phyloP scores from a whole-genome alignment of 1,140 invertebrate genomes.

The Drosophila rufa region DNA sequence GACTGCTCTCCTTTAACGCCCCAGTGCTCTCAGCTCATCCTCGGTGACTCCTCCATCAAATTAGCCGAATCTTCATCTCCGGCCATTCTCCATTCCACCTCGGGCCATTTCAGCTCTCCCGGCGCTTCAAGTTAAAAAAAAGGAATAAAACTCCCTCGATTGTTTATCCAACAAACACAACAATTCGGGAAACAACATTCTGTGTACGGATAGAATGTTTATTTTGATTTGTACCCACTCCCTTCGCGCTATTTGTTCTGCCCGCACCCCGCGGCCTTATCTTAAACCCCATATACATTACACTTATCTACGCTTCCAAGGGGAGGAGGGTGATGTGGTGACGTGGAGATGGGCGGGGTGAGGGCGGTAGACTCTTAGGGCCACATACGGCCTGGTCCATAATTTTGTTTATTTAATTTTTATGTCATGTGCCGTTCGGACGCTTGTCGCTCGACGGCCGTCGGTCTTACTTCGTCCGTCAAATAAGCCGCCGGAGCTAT shows the following conservation, averaged over 20 bases:
- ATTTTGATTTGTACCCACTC: conserved; percentile 72
- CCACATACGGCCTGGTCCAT: conserved; percentile 73
- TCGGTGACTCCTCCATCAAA: conserved; percentile 18
- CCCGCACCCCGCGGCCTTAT: conserved; percentile 21
- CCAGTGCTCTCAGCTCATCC: conserved; percentile 2
- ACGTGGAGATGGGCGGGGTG: background rate
- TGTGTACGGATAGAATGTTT: conserved; percentile 64
- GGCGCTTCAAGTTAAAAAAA: conserved; percentile 24
- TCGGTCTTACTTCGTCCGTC: conserved; percentile 36
- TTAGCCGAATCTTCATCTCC: conserved; percentile 30
- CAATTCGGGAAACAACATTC: conserved; percentile 68
- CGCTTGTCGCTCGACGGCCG: conserved; percentile 49
- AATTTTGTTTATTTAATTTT: conserved; percentile 84
- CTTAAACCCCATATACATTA: conserved; percentile 57
- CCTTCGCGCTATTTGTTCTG: conserved; percentile 4
- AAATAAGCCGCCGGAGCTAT: conserved; percentile 38
- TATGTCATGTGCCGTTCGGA: conserved; percentile 78
- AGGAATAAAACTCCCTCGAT: conserved; percentile 60
- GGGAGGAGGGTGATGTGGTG: background rate
- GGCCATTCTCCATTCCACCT: conserved; percentile 9
- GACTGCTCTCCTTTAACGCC: conserved; percentile 19
- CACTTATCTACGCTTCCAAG: conserved; percentile 54
- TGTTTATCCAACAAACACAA: conserved; percentile 77
- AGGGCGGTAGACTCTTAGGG: conserved; percentile 12
- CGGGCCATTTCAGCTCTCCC: conserved; percentile 18